Conservation (phyloP, 2,888 invertebrate genomes). For the Phrixothrix hirtus region DNA sequence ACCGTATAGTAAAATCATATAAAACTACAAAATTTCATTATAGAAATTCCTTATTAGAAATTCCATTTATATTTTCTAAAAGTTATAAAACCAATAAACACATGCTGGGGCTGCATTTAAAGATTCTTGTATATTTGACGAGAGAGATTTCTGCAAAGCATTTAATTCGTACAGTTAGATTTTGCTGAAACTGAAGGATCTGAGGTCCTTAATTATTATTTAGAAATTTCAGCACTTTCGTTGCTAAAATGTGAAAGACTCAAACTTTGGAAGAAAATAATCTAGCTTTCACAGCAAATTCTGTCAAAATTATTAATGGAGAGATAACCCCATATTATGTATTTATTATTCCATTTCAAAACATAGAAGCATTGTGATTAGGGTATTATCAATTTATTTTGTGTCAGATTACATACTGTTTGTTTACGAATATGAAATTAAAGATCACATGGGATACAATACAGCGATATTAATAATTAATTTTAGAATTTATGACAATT, state of each 20-base stretch:
- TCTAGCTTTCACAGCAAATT: constrained; percentile 2
- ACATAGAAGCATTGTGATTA: constrained; percentile 14
- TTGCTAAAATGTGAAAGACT: constrained; percentile 3
- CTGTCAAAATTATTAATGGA: constrained; percentile 4
- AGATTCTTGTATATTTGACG: constrained; percentile 9
- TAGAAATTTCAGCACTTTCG: constrained; percentile 20
- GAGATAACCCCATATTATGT: not conserved
- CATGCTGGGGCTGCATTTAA: constrained; percentile 12
- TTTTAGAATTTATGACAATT: constrained; percentile 21
- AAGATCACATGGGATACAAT: constrained; percentile 13
- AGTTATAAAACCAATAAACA: no score
- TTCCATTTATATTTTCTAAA: no score
- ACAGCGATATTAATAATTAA: constrained; percentile 20
- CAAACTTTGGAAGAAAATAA: constrained; percentile 5
- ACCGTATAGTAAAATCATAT: no score
- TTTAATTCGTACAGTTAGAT: constrained; percentile 9
- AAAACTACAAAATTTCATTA: no score
- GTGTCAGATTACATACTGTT: constrained; percentile 9
- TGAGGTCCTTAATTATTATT: constrained; percentile 17
- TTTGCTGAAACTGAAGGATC: constrained; percentile 12
- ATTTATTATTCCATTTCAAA: constrained; percentile 16
- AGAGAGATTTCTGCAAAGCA: constrained; percentile 13
- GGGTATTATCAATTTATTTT: constrained; percentile 14
- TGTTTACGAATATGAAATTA: constrained; percentile 11
- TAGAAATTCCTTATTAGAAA: no score